Percentiles rank a stretch among this genome's conserved stretches.
Evolutionary conservation across 2,888 invertebrate genomes (phyloP).

Genomic region (Merodon equestris): DNA sequence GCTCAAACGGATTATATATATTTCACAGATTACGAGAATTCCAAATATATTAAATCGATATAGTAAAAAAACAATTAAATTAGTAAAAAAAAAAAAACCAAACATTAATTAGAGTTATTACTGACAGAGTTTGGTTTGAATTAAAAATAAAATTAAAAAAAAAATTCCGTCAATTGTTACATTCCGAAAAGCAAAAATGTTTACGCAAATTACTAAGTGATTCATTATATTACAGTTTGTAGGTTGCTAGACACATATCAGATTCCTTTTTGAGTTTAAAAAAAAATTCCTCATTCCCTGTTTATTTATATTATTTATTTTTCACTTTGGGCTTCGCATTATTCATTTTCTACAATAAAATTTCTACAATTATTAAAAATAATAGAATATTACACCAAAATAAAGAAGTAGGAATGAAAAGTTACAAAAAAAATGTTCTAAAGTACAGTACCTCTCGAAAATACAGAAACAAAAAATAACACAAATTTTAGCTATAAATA

Average conservation of each 20-base stretch:
- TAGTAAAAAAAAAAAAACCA: conserved; percentile 10
- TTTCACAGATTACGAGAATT: conserved; percentile 16
- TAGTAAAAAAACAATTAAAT: conserved; percentile 16
- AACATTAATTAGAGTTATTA: conserved; percentile 14
- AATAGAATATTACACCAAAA: conserved; percentile 19
- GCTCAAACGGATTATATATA: conserved; percentile 55
- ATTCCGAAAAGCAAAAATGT: conserved; percentile 46
- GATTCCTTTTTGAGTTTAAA: not conserved
- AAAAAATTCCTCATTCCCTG: no score
- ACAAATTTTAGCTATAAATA: conserved; percentile 3
- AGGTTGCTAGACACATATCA: conserved; percentile 69
- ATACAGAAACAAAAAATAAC: conserved; percentile 19
- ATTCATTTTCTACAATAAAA: not conserved
- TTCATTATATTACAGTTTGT: conserved; percentile 68
- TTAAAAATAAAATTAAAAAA: not conserved
- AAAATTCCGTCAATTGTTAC: conserved; percentile 44
- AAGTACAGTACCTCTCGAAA: conserved; percentile 64
- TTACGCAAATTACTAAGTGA: conserved; percentile 30
- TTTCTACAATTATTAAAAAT: not conserved
- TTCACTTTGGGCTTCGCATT: not conserved
- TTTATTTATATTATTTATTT: conserved; percentile 41
- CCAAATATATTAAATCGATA: conserved; percentile 26
- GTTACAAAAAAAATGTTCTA: conserved; percentile 54
- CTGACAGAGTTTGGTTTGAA: conserved; percentile 11
- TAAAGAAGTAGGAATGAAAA: conserved; percentile 54